Percentiles rank a stretch among this genome's conserved stretches.
Conservation (phyloP, 1,140 invertebrate species). For the Drosophila grimshawi region DNA sequence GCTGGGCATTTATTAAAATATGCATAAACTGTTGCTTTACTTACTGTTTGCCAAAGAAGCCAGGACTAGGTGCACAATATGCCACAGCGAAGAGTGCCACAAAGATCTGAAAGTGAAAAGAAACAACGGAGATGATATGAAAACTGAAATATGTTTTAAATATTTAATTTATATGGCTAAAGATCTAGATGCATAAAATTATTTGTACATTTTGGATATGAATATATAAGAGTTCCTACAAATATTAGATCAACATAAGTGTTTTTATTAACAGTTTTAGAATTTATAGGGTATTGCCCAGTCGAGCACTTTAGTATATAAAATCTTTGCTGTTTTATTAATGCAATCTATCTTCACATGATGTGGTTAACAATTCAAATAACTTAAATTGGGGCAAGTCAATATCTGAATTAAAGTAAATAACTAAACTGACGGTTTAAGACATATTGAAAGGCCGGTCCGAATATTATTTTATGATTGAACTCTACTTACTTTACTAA, state of each 20-base stretch:
- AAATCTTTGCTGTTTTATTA: not conserved
- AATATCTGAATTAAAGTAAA: slow-evolving; percentile 8
- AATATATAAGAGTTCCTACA: no score
- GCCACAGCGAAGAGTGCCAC: slow-evolving; percentile 72
- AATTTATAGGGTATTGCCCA: not conserved
- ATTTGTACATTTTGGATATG: no score
- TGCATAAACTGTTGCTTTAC: slow-evolving; percentile 31
- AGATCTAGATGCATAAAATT: no score
- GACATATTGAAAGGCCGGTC: not conserved
- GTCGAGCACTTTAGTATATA: no score
- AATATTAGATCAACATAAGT: no score
- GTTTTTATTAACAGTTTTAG: no score
- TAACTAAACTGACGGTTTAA: not conserved
- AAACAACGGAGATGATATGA: not conserved
- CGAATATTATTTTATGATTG: not conserved
- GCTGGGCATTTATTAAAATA: slow-evolving; percentile 3
- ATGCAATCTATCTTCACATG: not conserved
- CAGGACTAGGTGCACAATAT: slow-evolving; percentile 71
- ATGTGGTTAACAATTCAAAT: not conserved
- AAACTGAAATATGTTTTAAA: not conserved
- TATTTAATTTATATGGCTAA: no score
- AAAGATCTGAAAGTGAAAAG: slow-evolving; percentile 57
- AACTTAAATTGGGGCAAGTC: slow-evolving; percentile 29
- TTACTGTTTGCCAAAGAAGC: slow-evolving; percentile 83
- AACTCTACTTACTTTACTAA: not conserved